Conservation (phyloP, 2,113 vertebrate genomes). For the Corydoras maculifer region DNA sequence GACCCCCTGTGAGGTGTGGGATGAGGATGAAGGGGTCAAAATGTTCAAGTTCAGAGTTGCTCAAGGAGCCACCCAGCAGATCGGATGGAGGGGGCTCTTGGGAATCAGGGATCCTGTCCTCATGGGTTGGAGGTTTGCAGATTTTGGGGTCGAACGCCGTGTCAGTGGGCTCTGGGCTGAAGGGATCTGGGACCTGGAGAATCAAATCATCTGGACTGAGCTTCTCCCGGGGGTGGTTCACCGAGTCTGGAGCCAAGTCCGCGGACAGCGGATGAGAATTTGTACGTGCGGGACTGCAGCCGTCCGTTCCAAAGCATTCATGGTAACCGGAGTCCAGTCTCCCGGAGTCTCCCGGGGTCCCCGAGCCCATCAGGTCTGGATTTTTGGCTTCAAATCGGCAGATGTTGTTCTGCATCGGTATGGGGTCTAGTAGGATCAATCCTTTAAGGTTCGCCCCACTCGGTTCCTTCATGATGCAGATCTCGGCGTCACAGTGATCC, state of each 20-base stretch:
- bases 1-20: slow-evolving; percentile 7
- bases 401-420: background rate
- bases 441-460: slow-evolving; percentile 8
- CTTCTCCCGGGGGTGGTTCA: background rate
- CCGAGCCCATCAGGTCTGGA: background rate
- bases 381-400: slow-evolving; percentile 8
- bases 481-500: slow-evolving; percentile 17
- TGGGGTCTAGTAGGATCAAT: slow-evolving; percentile 23
- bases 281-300: slow-evolving; percentile 16
- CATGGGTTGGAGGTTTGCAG: slow-evolving; percentile 19
- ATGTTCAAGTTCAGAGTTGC: slow-evolving; percentile 29
- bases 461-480: background rate
- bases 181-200: slow-evolving; percentile 30
- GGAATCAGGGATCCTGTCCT: background rate
- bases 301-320: slow-evolving; percentile 26
- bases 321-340: slow-evolving; percentile 43
- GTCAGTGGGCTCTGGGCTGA: slow-evolving; percentile 37
- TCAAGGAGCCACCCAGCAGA: slow-evolving; percentile 23
- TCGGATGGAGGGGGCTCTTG: too few species aligned
- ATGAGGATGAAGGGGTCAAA: slow-evolving; percentile 30
- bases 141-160: slow-evolving; percentile 31
- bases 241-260: slow-evolving; percentile 1
- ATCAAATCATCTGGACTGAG: slow-evolving; percentile 13
- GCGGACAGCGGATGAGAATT: slow-evolving; percentile 5
- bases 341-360: background rate